phyloP scores from a whole-genome alignment of 2,888 invertebrate genomes.

The Zaprionus bogoriensis region DNA sequence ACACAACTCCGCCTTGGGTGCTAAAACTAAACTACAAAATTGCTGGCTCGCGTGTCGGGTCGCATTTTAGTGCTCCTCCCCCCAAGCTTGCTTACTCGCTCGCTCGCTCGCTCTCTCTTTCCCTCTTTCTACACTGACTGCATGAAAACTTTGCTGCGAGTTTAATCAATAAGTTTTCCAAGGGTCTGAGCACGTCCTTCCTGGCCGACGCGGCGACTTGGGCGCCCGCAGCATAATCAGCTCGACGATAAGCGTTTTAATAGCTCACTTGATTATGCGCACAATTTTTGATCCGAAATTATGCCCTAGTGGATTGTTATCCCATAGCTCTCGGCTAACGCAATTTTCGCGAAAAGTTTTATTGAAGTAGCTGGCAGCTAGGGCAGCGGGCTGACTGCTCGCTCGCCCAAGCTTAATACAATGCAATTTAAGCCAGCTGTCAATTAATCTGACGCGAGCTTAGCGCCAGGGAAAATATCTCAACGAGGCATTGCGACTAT shows the following conservation, averaged over 20 bases:
- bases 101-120: not conserved
- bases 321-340: slow-evolving; percentile 21
- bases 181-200: slow-evolving; percentile 45
- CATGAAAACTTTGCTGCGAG: slow-evolving; percentile 43
- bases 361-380: not conserved
- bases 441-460: slow-evolving; percentile 42
- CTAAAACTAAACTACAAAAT: slow-evolving; percentile 73
- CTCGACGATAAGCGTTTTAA: slow-evolving; percentile 63
- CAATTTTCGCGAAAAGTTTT: slow-evolving; percentile 43
- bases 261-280: slow-evolving; percentile 56
- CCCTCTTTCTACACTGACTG: slow-evolving; percentile 7
- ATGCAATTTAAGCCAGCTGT: slow-evolving; percentile 59
- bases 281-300: slow-evolving; percentile 59
- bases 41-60: slow-evolving; percentile 72
- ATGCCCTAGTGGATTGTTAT: slow-evolving; percentile 64
- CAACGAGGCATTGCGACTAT: not conserved
- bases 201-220: too few relatives aligned
- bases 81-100: not conserved
- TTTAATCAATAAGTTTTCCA: slow-evolving; percentile 70
- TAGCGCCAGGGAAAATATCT: not conserved
- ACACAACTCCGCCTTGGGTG: slow-evolving; percentile 50
- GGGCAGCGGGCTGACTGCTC: not conserved
- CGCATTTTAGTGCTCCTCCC: slow-evolving; percentile 51
- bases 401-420: slow-evolving; percentile 30
- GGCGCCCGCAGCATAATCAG: slow-evolving; percentile 19